phyloP scores from a whole-genome alignment of 37 sponge, comb jelly and placozoan genomes.

The Amphimedon queenslandica region DNA sequence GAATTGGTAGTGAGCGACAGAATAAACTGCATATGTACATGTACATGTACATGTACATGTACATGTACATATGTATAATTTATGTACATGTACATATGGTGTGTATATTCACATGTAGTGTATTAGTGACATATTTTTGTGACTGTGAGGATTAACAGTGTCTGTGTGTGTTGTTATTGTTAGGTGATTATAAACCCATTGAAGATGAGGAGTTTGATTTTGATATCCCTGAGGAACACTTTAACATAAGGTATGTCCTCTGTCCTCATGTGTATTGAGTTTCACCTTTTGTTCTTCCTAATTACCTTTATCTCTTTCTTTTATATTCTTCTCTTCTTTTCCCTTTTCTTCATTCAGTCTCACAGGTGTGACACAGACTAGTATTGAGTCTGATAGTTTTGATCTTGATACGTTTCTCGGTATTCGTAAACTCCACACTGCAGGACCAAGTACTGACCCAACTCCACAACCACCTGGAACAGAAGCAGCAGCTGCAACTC shows the following conservation, averaged over 20 bases:
- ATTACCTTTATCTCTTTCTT: not conserved
- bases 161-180: no score
- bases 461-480: no score
- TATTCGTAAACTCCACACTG: not conserved
- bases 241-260: conserved; percentile 11
- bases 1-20: no score
- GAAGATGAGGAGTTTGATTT: conserved; percentile 41
- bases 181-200: conserved; percentile 15
- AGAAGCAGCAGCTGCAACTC: no score
- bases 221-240: conserved; percentile 12
- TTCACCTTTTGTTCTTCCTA: not conserved
- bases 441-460: no score
- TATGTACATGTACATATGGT: not conserved
- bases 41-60: not conserved
- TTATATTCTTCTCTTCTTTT: not conserved
- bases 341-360: not conserved
- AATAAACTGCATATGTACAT: not conserved
- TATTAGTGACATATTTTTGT: not conserved
- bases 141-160: no score
- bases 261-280: not conserved
- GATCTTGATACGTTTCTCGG: not conserved
- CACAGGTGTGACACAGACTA: no score
- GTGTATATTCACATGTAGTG: not conserved
- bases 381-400: not conserved
- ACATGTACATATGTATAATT: not conserved